Percentiles rank a stretch among this genome's conserved stretches.
Evolutionary conservation across 2,888 invertebrate genomes (phyloP).

Genomic region (Mythimna loreyi): DNA sequence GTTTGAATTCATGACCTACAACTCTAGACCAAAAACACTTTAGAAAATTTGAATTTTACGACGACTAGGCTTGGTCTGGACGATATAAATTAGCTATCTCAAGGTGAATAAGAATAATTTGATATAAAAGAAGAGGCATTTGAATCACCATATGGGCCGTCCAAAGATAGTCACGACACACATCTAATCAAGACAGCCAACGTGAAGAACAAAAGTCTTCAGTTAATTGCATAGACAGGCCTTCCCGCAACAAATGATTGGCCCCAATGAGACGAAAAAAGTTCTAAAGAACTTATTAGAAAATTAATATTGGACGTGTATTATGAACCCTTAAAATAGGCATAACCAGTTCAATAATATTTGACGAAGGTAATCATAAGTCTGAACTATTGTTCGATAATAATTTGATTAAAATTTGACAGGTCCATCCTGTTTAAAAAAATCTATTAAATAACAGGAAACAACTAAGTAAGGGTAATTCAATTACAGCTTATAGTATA

Average conservation of each 20-base stretch:
- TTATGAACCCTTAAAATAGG: slow-evolving; percentile 49
- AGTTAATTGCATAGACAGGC: slow-evolving; percentile 32
- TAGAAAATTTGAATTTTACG: too few species aligned
- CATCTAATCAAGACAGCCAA: neutral
- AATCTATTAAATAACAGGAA: slow-evolving; percentile 78
- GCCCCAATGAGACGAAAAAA: slow-evolving; percentile 40
- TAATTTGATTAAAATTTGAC: slow-evolving; percentile 89
- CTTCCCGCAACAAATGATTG: slow-evolving; percentile 36
- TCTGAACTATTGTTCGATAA: slow-evolving; percentile 72
- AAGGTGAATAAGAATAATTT: too few species aligned
- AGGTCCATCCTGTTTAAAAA: slow-evolving; percentile 80
- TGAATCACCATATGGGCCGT: neutral
- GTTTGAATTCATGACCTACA: too few species aligned
- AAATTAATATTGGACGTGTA: slow-evolving; percentile 46
- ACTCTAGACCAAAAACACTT: too few species aligned
- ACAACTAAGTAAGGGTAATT: slow-evolving; percentile 80
- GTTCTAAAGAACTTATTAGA: slow-evolving; percentile 43
- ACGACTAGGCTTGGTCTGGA: too few species aligned
- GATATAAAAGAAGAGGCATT: neutral
- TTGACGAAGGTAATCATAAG: slow-evolving; percentile 80
- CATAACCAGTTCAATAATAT: slow-evolving; percentile 58
- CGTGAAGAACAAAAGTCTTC: slow-evolving; percentile 9
- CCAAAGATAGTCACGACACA: neutral
- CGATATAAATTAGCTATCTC: too few species aligned
- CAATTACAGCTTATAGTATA: slow-evolving; percentile 76